Evolutionary conservation across 2,888 invertebrate genomes (phyloP), one percentile per base, ranked within the genome.

Genomic region (Spisula subtruncata): DNA sequence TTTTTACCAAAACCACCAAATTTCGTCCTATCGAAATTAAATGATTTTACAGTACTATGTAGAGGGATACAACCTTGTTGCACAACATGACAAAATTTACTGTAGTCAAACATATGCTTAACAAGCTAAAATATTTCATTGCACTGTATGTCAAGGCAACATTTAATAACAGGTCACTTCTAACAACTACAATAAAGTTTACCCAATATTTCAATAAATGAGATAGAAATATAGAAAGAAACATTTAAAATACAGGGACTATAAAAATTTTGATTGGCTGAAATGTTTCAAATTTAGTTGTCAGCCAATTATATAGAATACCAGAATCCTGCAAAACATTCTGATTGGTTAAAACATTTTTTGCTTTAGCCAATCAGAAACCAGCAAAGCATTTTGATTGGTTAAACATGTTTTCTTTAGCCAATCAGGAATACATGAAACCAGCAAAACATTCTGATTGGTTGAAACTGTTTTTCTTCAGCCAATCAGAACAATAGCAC

Each of bases 101-200:
- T 35, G 16, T 35, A 75, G 35, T 75, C n/a, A 5, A 75, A 75
- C 35, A 35, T 35, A 75, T 18, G 18, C 16, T 32, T 75, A 75
- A 75, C 71, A 75, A 75, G 75, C 14, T 35, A 75, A 6, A 75
- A 75, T 35, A 75, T 32, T 12, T 75, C 75, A 75, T 75, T 75
- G 75, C 75, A 75, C 75, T 35, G 75, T 75, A 18, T 75, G 75
- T 75, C 75, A 75, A 75, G 75, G 75, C 75, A 75, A 35, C 29
- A 75, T 35, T 29, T 75, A 75, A 35, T 32, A 75, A 75, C 35
- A 75, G 29, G n/a, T 75, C 75, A 32, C 35, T 5, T 35, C 75
- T 75, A 35, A 66, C 25, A 66, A 18, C 25, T 60, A 60, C n/a
- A 60, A 60, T 66, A 25, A 66, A 66, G 25, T 66, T 66, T 66